Base-by-base conservation (phyloP, 2,888 invertebrate genomes). In the Apomyelois bistriatella region DNA sequence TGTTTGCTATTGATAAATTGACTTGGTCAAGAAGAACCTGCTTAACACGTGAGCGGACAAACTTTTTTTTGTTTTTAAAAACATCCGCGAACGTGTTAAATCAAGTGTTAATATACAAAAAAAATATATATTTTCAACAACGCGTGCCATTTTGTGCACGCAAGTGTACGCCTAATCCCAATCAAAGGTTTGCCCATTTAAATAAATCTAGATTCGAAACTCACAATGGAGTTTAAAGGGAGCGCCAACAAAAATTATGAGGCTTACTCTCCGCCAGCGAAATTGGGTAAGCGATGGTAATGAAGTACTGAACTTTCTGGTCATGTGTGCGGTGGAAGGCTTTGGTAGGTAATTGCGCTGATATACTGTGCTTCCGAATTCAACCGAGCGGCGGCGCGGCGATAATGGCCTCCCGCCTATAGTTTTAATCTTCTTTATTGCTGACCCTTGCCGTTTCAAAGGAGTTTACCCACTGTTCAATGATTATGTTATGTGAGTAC, bases 361-460 rank as follows among this genome's bases (percentile, higher is more conserved):
- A 85, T 82, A 80, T 84, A 84, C 72, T 76, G 76, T 65, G 64
- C 72, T 69, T 69, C 70, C 68, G 72, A 69, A 72, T 66, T 70
- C 74, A 64, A 60, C 64, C 68, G 68, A 65, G 62, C 68, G 62
- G 60, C 62, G 63, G 61, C 54, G 57, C 68, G 57, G 66, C 72
- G 72, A 78, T 81, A 83, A 84, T 80, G 76, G 76, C 72, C 60
- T 58, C 68, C 60, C 74, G 70, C 15, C 73, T 73, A 78, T 82
- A 85, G 84, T 86, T 86, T 84, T 85, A 86, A 86, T 85, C 85
- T 85, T 82, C 81, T 85, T 85, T 85, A 85, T 83, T 72, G 79
- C 78, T 74, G 78, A 79, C 84, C 84, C 79, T 82, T 73, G 66
- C 72, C 68, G 71, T 75, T 70, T 64, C 61, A 64, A 72, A 68